Evolutionary conservation across 37 sponge, comb jelly and placozoan genomes (phyloP).

Genomic region (Mnemiopsis leidyi): DNA sequence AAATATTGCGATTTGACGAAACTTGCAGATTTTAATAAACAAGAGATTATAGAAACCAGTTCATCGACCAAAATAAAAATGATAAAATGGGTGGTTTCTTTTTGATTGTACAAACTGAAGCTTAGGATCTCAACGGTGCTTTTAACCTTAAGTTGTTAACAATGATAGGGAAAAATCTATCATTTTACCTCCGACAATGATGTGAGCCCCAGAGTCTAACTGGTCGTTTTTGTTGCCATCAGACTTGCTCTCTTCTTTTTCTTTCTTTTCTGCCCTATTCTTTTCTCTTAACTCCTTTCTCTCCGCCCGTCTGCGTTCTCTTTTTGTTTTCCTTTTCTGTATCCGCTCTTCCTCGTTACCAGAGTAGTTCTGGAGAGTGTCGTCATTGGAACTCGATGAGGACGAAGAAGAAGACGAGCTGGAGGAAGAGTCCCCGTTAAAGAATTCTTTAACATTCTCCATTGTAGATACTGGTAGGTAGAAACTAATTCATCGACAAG

Average conservation of each 20-base stretch:
- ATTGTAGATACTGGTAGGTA: neutral
- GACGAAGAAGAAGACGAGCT: neutral
- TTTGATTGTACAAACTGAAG: too few relatives aligned
- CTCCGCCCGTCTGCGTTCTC: neutral
- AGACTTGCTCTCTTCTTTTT: neutral
- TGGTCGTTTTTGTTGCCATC: too few relatives aligned
- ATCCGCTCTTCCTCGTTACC: slow-evolving; percentile 24
- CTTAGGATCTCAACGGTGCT: too few relatives aligned
- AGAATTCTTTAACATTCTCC: neutral
- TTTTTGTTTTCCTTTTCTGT: neutral
- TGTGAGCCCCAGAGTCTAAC: neutral
- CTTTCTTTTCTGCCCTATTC: neutral
- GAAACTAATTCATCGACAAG: neutral
- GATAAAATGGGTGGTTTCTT: too few relatives aligned
- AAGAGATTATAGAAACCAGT: too few relatives aligned
- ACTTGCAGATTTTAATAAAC: too few relatives aligned
- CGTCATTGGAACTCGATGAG: neutral
- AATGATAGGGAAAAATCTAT: too few relatives aligned
- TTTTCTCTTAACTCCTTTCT: neutral
- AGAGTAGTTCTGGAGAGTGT: neutral
- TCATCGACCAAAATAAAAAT: too few relatives aligned
- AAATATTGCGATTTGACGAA: neutral
- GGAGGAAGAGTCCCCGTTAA: neutral
- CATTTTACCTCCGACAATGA: neutral
- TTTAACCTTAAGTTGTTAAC: too few relatives aligned